Evolutionary conservation across 1,140 invertebrate species (phyloP).

Genomic region (Bombus soroeensis): DNA sequence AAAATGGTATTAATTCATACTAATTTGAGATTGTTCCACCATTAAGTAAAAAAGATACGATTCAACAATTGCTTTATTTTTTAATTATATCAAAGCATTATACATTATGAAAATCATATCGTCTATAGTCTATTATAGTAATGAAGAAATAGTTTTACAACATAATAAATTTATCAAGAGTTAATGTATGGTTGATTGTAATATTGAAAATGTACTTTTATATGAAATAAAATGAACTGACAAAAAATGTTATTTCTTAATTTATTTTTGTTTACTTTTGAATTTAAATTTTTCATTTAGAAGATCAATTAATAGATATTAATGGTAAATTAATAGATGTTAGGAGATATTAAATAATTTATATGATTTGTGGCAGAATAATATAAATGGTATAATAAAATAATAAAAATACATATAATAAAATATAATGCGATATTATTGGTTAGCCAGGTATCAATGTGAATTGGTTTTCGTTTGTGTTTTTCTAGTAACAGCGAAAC

Average conservation of each 20-base stretch:
- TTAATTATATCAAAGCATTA: neutral
- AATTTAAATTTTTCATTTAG: neutral
- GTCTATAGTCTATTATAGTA: no score
- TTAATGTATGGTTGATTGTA: neutral
- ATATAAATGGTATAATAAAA: neutral
- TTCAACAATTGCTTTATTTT: neutral
- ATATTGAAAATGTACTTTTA: neutral
- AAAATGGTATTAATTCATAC: conserved; percentile 95
- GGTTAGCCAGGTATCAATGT: neutral
- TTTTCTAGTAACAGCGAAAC: neutral
- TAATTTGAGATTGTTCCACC: conserved; percentile 97
- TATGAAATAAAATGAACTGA: neutral
- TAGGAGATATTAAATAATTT: neutral
- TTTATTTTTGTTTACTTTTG: neutral
- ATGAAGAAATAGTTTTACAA: no score
- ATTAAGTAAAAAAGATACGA: conserved; percentile 84
- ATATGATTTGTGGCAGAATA: neutral
- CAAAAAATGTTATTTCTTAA: neutral
- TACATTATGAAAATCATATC: neutral
- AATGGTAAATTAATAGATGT: neutral
- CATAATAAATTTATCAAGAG: neutral
- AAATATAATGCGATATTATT: neutral
- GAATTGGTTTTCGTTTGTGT: conserved; percentile 5
- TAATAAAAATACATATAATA: neutral
- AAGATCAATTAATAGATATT: neutral